Evolutionary conservation across 2,888 invertebrate genomes (phyloP), one percentile per base, ranked within the genome.

Genomic region (Emmelina monodactyla): DNA sequence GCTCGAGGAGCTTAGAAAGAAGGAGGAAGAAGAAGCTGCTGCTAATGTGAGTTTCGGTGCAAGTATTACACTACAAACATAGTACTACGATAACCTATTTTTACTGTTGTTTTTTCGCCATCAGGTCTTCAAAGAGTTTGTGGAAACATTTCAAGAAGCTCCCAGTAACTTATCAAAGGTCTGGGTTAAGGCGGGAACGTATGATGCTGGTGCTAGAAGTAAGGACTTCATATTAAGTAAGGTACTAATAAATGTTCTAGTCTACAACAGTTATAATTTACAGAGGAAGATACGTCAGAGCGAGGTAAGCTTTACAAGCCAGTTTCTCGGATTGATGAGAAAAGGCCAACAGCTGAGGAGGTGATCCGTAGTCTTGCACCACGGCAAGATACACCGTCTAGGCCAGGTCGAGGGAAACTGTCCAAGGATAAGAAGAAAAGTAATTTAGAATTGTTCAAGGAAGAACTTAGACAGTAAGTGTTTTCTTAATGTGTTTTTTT

Each of bases 181-280:
- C 29, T 99, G 99, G 95, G 92, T 99, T 4, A 95, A 97, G 73
- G 98, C 97, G 37, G 97, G 96, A 35, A 94, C 96, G 1, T 97
- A 97, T 55, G 95, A 97, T 86, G 94, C 95, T 33, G 94, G 94
- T 15, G 91, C 92, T 43, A 84, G 94, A 81, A 91, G 93, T 92
- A 79, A 83, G 85, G 73, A 35, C 4, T 11, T n/a, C n/a, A 25
- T 9, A 19, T 19, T 5, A 6, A 19, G 5, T 19, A 19, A 6
- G 5, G 19, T 19, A 19, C 6, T 19, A 19, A n/a, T n/a, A n/a
- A n/a, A n/a, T n/a, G n/a, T n/a, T n/a, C n/a, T n/a, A n/a, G n/a
- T n/a, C n/a, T n/a, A 13, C 14, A n/a, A 7, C 33, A 12, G n/a
- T n/a, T n/a, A n/a, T n/a, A n/a, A n/a, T 47, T 55, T 59, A 22